Base-by-base conservation (phyloP, 2,888 invertebrate genomes). In the Diloba caeruleocephala region DNA sequence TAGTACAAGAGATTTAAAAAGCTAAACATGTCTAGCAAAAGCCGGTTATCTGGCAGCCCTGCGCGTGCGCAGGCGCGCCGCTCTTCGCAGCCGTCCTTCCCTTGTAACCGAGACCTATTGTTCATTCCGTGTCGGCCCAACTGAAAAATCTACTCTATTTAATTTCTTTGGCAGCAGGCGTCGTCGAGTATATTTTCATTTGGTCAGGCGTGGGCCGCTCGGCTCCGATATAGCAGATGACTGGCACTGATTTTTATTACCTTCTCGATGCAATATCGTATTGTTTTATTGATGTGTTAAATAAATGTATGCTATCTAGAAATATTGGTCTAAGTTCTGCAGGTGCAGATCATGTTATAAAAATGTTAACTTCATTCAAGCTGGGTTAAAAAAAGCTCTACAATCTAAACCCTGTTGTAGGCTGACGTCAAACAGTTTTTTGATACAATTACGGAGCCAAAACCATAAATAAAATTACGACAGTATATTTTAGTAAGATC, bases 81-180 rank as follows among this genome's bases (percentile, higher is more conserved):
- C 32, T 71, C 78, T 79, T 87, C 84, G 81, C 63, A 37, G 33
- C 55, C 70, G 85, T 78, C 87, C 88, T 89, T 88, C 83, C 87
- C 82, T 85, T 85, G 85, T 85, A 81, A 77, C 80, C 78, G 73
- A 83, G 80, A 85, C 86, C 88, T 82, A 91, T 92, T 90, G 92
- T 92, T 89, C 88, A 82, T 72, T 74, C 76, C 79, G 69, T 73
- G 81, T 86, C 87, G 82, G 85, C 86, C 85, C 71, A 69, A 78
- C 80, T 87, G 87, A 92, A 92, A 90, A 91, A 91, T 90, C 81
- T 87, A 82, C 82, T 88, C 85, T 86, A 87, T 91, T 91, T 85
- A 89, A 91, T 91, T 88, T 90, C 85, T 88, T 91, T 92, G 92
- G 92, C 92, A 92, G 82, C 86, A 76, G 66, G 72, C 83, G 73